phyloP scores from a whole-genome alignment of 2,113 vertebrate species.

The Calonectris borealis region DNA sequence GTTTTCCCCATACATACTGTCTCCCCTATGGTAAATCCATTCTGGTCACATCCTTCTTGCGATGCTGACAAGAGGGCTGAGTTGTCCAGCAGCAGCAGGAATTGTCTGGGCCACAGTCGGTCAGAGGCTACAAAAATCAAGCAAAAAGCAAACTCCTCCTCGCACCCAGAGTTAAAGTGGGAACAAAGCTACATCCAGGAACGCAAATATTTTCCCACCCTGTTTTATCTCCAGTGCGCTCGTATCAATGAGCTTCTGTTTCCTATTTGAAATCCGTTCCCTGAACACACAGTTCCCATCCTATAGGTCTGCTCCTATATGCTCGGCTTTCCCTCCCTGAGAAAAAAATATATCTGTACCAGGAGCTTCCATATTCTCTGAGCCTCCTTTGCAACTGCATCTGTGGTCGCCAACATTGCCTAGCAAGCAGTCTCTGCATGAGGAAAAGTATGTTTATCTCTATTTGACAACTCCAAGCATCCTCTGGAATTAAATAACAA shows the following conservation, averaged over 20 bases:
- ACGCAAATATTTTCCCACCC: rapidly evolving
- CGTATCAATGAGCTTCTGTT: neutral
- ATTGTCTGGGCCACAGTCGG: neutral
- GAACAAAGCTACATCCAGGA: neutral
- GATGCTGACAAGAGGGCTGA: neutral
- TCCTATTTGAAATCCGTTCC: neutral
- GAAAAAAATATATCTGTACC: neutral
- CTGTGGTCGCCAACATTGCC: neutral
- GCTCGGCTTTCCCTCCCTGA: neutral
- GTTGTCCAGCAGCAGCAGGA: neutral
- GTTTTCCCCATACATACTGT: neutral
- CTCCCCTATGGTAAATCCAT: rapidly evolving
- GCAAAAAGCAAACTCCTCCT: neutral
- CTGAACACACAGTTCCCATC: neutral
- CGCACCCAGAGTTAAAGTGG: neutral
- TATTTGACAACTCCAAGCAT: neutral
- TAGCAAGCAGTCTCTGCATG: neutral
- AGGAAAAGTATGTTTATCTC: neutral
- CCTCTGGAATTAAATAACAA: neutral
- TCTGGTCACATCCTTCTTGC: neutral
- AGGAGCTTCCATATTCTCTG: neutral
- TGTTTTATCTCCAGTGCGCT: neutral
- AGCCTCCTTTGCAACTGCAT: neutral
- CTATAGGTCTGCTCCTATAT: neutral
- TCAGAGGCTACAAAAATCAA: neutral